Evolutionary conservation across 92 coral and sea anemone genomes (phyloP).

Genomic region (Siderastrea siderea): DNA sequence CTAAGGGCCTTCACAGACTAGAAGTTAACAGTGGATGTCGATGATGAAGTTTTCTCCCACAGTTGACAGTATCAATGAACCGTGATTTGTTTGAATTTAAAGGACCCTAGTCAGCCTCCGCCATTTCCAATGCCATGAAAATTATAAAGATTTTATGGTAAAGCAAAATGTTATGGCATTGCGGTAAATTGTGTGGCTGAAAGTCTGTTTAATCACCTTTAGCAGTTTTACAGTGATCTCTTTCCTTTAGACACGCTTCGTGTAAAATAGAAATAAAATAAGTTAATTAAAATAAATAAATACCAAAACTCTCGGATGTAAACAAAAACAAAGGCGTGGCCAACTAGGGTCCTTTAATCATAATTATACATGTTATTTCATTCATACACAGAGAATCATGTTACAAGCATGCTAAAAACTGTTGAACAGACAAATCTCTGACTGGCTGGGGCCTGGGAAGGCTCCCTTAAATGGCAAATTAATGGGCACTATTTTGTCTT

Average conservation of each 20-base stretch:
- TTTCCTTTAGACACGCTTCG: neutral
- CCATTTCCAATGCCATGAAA: neutral
- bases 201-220: neutral
- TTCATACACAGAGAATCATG: too few species aligned
- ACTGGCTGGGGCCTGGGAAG: neutral
- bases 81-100: neutral
- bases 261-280: neutral
- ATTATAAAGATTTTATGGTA: neutral
- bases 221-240: slow-evolving; percentile 8
- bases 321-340: neutral
- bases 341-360: neutral
- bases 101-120: neutral
- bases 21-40: neutral
- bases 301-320: neutral
- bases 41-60: neutral
- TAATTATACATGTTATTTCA: too few species aligned
- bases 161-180: slow-evolving; percentile 1
- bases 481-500: neutral
- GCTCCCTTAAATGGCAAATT: neutral
- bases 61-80: neutral
- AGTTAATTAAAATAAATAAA: too few species aligned
- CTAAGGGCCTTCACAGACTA: neutral
- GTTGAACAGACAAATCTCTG: too few species aligned
- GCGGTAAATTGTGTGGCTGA: neutral
- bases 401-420: too few species aligned